A percentile compares a stretch with the other conserved stretches of the same genome.
Evolutionary conservation across 2,113 vertebrate genomes (phyloP).

Genomic region (Cavia aperea): DNA sequence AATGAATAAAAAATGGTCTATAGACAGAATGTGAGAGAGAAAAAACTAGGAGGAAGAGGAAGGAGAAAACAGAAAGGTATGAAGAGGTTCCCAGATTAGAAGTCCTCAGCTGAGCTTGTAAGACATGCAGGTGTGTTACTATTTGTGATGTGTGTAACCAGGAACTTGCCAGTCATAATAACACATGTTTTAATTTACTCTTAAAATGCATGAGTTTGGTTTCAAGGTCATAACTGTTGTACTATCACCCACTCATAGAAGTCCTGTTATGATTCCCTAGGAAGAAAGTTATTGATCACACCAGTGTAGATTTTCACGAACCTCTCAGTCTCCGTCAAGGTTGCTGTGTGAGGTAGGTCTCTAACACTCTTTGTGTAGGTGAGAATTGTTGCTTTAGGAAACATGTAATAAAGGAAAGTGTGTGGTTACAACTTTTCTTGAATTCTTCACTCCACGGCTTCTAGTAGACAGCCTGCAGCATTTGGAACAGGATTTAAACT

Average conservation of each 20-base stretch:
- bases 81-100: background rate
- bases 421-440: background rate
- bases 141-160: background rate
- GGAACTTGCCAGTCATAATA: background rate
- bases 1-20: background rate
- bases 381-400: background rate
- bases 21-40: background rate
- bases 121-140: background rate
- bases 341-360: background rate
- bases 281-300: background rate
- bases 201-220: background rate
- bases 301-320: background rate
- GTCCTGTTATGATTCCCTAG: background rate
- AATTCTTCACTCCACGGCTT: background rate
- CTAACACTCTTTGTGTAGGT: background rate
- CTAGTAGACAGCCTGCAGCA: background rate
- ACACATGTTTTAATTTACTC: background rate
- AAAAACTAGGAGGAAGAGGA: background rate
- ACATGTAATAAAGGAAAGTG: background rate
- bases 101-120: background rate
- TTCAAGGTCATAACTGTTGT: background rate
- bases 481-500: background rate
- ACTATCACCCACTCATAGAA: background rate
- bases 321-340: background rate
- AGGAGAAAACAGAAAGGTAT: background rate